Evolutionary conservation across 37 sponge, comb jelly and placozoan species (phyloP), one percentile per base, ranked within the genome.

Genomic region (Eunapius fragilis): DNA sequence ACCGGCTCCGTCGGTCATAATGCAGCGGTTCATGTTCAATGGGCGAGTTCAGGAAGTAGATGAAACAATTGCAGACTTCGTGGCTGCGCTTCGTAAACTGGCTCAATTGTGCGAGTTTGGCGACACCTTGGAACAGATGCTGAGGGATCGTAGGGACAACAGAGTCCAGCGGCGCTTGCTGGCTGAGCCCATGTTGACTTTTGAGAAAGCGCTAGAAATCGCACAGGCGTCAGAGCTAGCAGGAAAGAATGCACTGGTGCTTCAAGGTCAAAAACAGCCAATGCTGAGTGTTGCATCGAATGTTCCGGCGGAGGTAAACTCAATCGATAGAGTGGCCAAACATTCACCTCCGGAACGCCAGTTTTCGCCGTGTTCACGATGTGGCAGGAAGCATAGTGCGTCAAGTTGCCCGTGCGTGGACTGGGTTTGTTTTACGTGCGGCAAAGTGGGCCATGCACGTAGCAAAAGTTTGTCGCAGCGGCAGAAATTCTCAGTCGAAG

Each of bases 21-120:
- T 84, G 30, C 76, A 84, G 25, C 80, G 77, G 0, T 84, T 27
- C 85, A 71, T 0, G 34, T 89, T 84, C 81, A 27, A 89, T 71
- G 37, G 35, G 33, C 78, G 81, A 2, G 45, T 12, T 25, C 67
- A 69, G 38, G 78, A 89, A 35, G 68, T 14, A 75, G 81, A 69
- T 2, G 85, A 89, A 68, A 72, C 76, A 2, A 48, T 89, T 9
- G 85, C 90, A 22, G 37, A 68, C 6, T 89, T 36, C 32, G 85
- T 84, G 6, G 41, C 80, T 23, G 90, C 68, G 26, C 70, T 89
- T 47, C 25, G 72, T 25, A 24, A 10, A 11, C 25, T 89, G 4
- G 41, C 84, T 0, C 74, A 83, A 26, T 33, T 31, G 12, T 89
- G 89, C 35, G 37, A 89, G 25, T 86, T 68, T 25, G 77, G 82